These are phyloP conservation scores for Elanoides forficatus DNA, from an alignment of 2,113 vertebrate species.

Conservation along the genomic window DNA sequence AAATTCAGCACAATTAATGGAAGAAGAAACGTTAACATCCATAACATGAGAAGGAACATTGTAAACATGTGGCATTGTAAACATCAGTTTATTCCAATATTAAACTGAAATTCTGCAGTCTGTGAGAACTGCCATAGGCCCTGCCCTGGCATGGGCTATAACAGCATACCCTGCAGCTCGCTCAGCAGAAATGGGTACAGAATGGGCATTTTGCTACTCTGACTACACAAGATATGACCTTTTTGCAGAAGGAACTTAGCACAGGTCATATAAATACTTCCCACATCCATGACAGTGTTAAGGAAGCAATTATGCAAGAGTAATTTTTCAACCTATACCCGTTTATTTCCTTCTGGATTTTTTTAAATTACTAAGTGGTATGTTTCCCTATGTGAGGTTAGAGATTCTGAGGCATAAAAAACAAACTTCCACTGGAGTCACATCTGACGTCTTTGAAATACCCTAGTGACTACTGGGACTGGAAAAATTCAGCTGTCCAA, in stretches of 20 bases:
- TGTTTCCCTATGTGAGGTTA: background rate
- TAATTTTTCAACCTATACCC: background rate
- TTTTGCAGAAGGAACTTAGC: background rate
- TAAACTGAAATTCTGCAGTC: background rate
- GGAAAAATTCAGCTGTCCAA: background rate
- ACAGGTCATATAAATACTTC: background rate
- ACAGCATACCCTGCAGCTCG: accelerated
- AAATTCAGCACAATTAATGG: background rate
- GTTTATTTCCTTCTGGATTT: background rate
- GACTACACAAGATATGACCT: background rate
- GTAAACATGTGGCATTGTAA: background rate
- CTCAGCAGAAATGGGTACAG: background rate
- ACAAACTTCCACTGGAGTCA: background rate
- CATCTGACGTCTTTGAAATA: background rate
- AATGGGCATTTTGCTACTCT: background rate
- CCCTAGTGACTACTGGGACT: background rate
- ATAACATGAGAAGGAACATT: background rate
- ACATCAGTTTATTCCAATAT: background rate
- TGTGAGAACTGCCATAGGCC: background rate
- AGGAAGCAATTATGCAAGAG: background rate
- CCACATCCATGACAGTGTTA: background rate
- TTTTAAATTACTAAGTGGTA: background rate
- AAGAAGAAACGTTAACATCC: background rate
- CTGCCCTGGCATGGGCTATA: background rate
- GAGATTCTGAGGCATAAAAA: background rate